Percentiles rank a stretch among this genome's conserved stretches.
These are phyloP conservation scores for Acanthaster planci DNA, from an alignment of 35 echinoderm and acorn worm species.

Conservation along the genomic window DNA sequence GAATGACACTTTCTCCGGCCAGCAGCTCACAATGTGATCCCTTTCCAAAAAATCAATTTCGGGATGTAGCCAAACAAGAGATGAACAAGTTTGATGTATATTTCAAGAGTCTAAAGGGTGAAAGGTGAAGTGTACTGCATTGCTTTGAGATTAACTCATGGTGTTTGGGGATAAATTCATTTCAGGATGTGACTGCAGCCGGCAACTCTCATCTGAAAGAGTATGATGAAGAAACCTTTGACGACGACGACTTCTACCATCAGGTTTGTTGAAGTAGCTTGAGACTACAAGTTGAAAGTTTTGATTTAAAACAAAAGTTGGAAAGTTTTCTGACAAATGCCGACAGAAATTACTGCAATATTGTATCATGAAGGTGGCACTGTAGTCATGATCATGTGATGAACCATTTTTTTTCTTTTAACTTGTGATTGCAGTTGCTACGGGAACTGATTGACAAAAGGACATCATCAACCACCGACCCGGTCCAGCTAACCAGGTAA, in stretches of 20 bases:
- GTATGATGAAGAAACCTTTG: slow-evolving; percentile 89
- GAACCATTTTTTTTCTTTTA: not conserved
- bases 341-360: too few species aligned
- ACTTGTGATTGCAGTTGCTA: slow-evolving; percentile 61
- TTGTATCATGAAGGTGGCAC: not conserved
- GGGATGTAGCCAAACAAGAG: too few species aligned
- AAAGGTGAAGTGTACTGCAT: too few species aligned
- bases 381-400: not conserved
- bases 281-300: too few species aligned
- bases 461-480: slow-evolving; percentile 71
- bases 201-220: slow-evolving; percentile 63
- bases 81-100: too few species aligned
- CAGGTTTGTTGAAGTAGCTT: slow-evolving; percentile 53
- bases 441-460: slow-evolving; percentile 92
- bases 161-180: not conserved
- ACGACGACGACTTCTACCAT: slow-evolving; percentile 97
- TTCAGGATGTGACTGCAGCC: slow-evolving; percentile 41
- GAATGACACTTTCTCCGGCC: too few species aligned
- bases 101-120: too few species aligned
- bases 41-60: too few species aligned
- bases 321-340: too few species aligned
- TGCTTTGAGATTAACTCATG: not conserved
- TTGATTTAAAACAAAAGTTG: too few species aligned
- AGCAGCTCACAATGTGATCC: too few species aligned
- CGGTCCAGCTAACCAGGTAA: slow-evolving; percentile 82